These are phyloP conservation scores for Emys orbicularis DNA, from an alignment of 2,797 vertebrate genomes.

Conservation along the genomic window DNA sequence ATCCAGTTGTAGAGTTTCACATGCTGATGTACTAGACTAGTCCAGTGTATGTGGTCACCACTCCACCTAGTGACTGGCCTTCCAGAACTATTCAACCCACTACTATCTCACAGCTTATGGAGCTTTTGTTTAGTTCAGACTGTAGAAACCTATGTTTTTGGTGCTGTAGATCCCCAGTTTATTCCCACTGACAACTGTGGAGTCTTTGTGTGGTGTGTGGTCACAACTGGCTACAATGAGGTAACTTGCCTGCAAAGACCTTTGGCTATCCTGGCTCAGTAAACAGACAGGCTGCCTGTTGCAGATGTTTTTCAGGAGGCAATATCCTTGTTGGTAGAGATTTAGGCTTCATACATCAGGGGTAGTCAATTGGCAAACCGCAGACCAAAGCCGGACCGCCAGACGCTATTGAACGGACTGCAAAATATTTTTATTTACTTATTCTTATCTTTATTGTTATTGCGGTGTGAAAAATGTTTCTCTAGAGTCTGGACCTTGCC, in stretches of 20 bases:
- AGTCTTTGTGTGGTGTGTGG: neutral
- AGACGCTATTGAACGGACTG: too few species aligned
- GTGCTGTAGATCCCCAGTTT: neutral
- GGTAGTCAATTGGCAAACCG: too few species aligned
- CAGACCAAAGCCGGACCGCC: too few species aligned
- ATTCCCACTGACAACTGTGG: rapidly evolving
- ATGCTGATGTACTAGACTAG: rapidly evolving
- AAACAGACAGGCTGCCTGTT: neutral
- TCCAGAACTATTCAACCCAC: rapidly evolving
- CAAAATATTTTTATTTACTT: too few species aligned
- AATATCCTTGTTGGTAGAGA: neutral
- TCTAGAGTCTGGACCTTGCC: too few species aligned
- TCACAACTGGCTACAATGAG: neutral
- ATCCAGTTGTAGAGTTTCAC: neutral
- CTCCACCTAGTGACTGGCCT: neutral
- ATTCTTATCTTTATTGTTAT: too few species aligned
- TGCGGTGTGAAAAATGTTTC: too few species aligned
- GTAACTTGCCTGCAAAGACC: neutral
- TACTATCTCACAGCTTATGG: rapidly evolving
- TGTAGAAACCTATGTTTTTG: neutral
- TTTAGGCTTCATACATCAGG: neutral
- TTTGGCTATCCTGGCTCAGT: neutral
- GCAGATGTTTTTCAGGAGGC: neutral
- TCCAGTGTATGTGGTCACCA: rapidly evolving
- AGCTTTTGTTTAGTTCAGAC: rapidly evolving